Evolutionary conservation across 2,113 vertebrate genomes (phyloP).

Genomic region (Onychostruthus taczanowskii): DNA sequence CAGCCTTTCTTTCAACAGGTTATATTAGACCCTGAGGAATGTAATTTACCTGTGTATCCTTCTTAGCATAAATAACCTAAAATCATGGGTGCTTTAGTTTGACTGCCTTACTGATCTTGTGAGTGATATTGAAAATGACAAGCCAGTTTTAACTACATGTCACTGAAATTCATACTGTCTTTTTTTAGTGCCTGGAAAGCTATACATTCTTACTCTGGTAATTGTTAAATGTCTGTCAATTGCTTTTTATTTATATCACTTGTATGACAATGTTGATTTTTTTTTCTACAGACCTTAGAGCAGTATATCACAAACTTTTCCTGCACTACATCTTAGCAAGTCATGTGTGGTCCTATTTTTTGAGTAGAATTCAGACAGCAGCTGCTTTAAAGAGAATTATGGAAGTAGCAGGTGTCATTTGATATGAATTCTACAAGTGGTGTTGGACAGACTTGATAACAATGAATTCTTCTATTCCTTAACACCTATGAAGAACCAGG

Average conservation of each 20-base stretch:
- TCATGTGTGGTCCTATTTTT: not conserved
- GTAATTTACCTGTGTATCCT: not conserved
- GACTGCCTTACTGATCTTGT: slow-evolving; percentile 34
- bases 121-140: not conserved
- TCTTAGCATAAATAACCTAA: not conserved
- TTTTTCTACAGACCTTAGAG: not conserved
- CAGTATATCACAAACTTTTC: not conserved
- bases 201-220: not conserved
- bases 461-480: not conserved
- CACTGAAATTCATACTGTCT: not conserved
- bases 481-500: not conserved
- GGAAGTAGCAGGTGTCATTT: not conserved
- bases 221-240: not conserved
- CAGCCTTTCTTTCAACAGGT: not conserved
- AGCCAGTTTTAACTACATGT: not conserved
- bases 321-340: not conserved
- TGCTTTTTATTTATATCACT: not conserved
- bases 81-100: slow-evolving; percentile 22
- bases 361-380: not conserved
- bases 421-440: not conserved
- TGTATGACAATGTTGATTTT: not conserved
- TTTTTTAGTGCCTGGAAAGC: slow-evolving; percentile 37
- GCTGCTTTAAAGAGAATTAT: not conserved
- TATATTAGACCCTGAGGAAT: not conserved
- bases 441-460: not conserved